These are phyloP conservation scores for Acanthurus leucopareius DNA, from an alignment of 2,797 vertebrate genomes.

Conservation along the genomic window DNA sequence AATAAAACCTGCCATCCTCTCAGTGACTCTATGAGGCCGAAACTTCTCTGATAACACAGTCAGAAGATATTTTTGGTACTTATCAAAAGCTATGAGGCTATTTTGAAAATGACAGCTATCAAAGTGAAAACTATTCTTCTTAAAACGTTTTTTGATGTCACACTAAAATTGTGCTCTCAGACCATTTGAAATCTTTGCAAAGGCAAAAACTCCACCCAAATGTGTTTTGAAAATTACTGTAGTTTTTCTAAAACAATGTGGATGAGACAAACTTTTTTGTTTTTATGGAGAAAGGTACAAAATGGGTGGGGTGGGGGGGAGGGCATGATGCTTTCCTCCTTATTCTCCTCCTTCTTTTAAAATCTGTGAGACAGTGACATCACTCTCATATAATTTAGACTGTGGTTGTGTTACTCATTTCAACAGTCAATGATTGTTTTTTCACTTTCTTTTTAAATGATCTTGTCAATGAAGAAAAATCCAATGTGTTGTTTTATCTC, in stretches of 20 bases:
- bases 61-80: background rate
- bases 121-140: background rate
- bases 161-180: background rate
- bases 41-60: background rate
- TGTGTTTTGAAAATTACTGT: background rate
- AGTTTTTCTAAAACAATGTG: background rate
- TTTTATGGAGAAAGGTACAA: background rate
- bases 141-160: background rate
- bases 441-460: background rate
- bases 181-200: background rate
- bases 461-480: slow-evolving; percentile 12
- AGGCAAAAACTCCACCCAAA: background rate
- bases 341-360: background rate
- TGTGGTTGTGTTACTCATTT: background rate
- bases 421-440: background rate
- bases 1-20: too few species aligned
- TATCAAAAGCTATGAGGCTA: background rate
- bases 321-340: background rate
- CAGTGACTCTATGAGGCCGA: background rate
- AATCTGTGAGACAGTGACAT: background rate
- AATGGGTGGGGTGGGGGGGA: background rate
- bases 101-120: background rate
- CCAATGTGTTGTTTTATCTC: background rate
- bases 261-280: background rate
- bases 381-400: background rate